phyloP scores from a whole-genome alignment of 2,113 vertebrate genomes.

The Tautogolabrus adspersus region DNA sequence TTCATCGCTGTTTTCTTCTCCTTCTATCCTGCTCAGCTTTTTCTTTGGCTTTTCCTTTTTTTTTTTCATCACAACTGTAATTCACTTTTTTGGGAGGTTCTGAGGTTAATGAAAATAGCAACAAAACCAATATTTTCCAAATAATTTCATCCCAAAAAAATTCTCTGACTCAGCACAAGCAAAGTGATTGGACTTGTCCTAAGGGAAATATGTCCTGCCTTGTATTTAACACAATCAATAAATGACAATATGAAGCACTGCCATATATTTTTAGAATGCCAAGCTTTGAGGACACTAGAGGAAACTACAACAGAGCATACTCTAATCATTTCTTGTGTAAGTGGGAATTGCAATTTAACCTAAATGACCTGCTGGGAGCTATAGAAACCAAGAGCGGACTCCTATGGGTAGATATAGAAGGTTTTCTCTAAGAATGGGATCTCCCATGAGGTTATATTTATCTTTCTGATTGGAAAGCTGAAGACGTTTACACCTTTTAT shows the following conservation, averaged over 20 bases:
- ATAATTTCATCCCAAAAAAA: slow-evolving; percentile 26
- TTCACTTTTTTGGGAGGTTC: too few species aligned
- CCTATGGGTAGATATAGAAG: slow-evolving; percentile 26
- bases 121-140: slow-evolving; percentile 16
- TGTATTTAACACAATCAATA: slow-evolving; percentile 64
- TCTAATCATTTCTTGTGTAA: slow-evolving; percentile 25
- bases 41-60: too few species aligned
- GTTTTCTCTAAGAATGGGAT: slow-evolving; percentile 12
- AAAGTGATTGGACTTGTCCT: slow-evolving; percentile 41
- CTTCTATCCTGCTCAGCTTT: too few species aligned
- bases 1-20: too few species aligned
- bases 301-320: slow-evolving; percentile 22
- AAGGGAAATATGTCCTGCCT: slow-evolving; percentile 51
- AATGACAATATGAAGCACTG: slow-evolving; percentile 44
- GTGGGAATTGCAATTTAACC: slow-evolving; percentile 36
- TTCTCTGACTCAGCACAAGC: slow-evolving; percentile 53
- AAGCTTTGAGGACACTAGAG: slow-evolving; percentile 12
- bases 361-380: slow-evolving; percentile 15
- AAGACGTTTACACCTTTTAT: slow-evolving; percentile 34
- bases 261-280: neutral
- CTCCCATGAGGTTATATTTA: slow-evolving; percentile 15
- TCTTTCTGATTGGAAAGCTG: slow-evolving; percentile 38
- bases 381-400: slow-evolving; percentile 50
- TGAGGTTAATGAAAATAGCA: neutral
- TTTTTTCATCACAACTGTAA: too few species aligned